Percentiles rank a stretch among this genome's conserved stretches.
phyloP scores from a whole-genome alignment of 1,140 invertebrate genomes.

The Andrena cerasifolii region DNA sequence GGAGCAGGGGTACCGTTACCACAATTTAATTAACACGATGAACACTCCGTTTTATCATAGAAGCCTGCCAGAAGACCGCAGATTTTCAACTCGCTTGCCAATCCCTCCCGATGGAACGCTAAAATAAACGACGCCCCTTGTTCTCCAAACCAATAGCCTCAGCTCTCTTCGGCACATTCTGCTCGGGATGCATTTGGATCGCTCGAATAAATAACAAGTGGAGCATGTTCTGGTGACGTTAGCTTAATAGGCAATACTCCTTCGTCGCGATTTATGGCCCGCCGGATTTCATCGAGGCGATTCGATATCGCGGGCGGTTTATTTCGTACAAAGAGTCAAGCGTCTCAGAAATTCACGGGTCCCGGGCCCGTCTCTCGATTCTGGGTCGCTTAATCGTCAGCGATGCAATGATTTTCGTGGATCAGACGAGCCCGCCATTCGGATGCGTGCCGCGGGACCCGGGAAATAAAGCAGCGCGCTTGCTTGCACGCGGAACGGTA shows the following conservation, averaged over 20 bases:
- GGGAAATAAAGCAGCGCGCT: conserved; percentile 55
- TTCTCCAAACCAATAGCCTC: too few relatives aligned
- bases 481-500: conserved; percentile 17
- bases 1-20: background rate
- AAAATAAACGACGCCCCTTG: too few relatives aligned
- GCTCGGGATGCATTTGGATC: background rate
- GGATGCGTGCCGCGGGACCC: conserved; percentile 50
- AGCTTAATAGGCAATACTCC: background rate
- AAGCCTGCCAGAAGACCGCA: background rate
- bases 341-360: conserved; percentile 1
- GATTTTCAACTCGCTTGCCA: too few relatives aligned
- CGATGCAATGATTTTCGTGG: conserved; percentile 18
- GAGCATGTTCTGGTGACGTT: background rate
- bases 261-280: conserved; percentile 7
- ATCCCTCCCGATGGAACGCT: too few relatives aligned
- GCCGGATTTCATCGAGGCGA: background rate
- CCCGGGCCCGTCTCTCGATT: background rate
- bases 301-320: conserved; percentile 9
- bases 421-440: conserved; percentile 16
- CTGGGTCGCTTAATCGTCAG: background rate
- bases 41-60: background rate
- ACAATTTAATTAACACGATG: background rate
- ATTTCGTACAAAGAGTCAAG: background rate
- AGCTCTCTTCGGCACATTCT: background rate
- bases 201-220: conserved; percentile 2